Percentiles rank a stretch among this genome's conserved stretches.
phyloP scores from a whole-genome alignment of 2,113 vertebrate species.

The Psilopogon haemacephalus region DNA sequence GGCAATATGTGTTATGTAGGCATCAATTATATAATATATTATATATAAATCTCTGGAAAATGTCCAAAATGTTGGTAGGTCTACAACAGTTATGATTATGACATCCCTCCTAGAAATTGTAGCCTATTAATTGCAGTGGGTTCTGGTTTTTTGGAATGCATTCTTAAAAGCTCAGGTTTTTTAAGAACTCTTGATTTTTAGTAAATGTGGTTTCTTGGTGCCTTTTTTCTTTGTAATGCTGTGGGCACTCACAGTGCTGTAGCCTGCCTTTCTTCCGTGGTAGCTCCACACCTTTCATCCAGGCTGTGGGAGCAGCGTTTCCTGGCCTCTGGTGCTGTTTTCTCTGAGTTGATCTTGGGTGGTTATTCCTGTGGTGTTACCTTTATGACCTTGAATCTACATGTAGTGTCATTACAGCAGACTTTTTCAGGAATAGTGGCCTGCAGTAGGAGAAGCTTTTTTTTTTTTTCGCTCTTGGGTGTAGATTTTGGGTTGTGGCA shows the following conservation, averaged over 20 bases:
- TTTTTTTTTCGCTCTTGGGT: background rate
- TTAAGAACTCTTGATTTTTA: background rate
- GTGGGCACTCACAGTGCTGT: background rate
- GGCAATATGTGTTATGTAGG: background rate
- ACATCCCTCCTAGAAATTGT: background rate
- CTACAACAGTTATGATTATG: background rate
- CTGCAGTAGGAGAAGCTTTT: background rate
- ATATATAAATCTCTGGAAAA: background rate
- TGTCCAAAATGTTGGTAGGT: background rate
- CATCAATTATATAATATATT: background rate
- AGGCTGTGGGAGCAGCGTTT: rapidly evolving
- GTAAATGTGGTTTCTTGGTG: background rate
- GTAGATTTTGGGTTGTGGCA: background rate
- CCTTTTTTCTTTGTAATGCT: background rate
- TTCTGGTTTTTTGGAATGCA: background rate
- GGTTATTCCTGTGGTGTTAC: rapidly evolving
- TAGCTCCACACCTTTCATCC: background rate
- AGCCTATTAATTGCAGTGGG: background rate
- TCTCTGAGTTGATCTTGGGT: rapidly evolving
- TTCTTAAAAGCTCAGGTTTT: background rate
- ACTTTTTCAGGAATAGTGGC: background rate
- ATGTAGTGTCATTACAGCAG: background rate
- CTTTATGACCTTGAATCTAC: background rate
- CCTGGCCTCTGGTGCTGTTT: background rate
- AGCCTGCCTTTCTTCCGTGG: background rate